Evolutionary conservation across 1,140 invertebrate species (phyloP), one percentile per base, ranked within the genome.

Genomic region (Drosophila pachea): DNA sequence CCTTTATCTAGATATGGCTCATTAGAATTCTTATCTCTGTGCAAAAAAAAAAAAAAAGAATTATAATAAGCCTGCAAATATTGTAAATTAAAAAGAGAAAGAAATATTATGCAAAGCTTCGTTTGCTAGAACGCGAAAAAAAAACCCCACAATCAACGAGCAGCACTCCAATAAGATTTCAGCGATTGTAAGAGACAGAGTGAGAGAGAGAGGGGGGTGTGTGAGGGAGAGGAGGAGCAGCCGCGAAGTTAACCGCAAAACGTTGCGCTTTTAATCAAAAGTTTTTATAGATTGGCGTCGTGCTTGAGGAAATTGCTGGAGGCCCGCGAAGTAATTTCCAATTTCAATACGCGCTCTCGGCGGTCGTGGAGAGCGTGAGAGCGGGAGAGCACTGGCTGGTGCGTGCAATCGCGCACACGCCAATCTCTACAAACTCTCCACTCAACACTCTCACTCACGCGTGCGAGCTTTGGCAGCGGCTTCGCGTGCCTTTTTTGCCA

Each of bases 241-340:
- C 38, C 58, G 58, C 45, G 48, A 68, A 61, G 49, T 73, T 76
- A 77, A 76, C 74, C 75, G 61, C 74, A 73, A 70, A 71, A 67
- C 36, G 38, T 45, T 67, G 77, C 66, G 78, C 69, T 81, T 81
- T 81, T 81, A 76, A 83, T 79, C 73, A 86, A 86, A 84, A 84
- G 68, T 84, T 64, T 69, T 76, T 84, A 83, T 83, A 68, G 79
- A 76, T 83, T 83, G 73, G 79, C 77, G 76, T 74, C 55, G 63
- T 65, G 78, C 66, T 68, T 68, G 71, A 76, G 78, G 63, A 81
- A 82, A 82, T 81, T 78, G 76, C 64, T 68, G 40, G 73, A 64
- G 58, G 72, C 73, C 45, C 78, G 78, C 79, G 76, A 84, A 86
- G 54, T 65, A 79, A 86, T 84, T 84, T 72, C 68, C 78, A 67